These are phyloP conservation scores for Dolichomitus sp. DNA, from an alignment of 2,888 invertebrate species.

Conservation along the genomic window DNA sequence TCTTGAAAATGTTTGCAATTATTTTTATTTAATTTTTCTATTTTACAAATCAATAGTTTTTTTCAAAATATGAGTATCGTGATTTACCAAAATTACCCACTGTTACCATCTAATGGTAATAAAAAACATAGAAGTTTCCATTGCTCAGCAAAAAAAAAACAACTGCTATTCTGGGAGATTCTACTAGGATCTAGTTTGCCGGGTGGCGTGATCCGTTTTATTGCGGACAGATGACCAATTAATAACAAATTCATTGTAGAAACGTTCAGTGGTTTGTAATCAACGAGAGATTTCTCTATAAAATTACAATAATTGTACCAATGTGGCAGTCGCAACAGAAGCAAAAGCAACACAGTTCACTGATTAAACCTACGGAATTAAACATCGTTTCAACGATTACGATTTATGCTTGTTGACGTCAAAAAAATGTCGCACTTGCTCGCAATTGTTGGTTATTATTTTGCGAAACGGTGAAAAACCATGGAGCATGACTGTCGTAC, in stretches of 20 bases:
- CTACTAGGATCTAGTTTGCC: not conserved
- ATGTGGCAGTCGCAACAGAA: not conserved
- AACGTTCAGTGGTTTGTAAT: not conserved
- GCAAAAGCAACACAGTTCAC: not conserved
- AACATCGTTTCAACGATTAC: not conserved
- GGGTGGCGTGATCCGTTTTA: not conserved
- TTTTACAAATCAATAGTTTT: too few relatives aligned
- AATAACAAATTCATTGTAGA: not conserved
- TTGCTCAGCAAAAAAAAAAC: not conserved
- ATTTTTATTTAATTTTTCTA: too few relatives aligned
- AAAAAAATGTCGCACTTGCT: constrained; percentile 13
- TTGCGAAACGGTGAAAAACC: not conserved
- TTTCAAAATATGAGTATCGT: not conserved
- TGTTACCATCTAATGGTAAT: not conserved
- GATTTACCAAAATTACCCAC: not conserved
- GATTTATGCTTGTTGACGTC: not conserved
- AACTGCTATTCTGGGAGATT: not conserved
- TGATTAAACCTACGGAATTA: not conserved
- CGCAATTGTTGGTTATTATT: constrained; percentile 20
- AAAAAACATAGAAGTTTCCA: not conserved
- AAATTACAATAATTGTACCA: not conserved
- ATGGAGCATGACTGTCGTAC: constrained; percentile 18
- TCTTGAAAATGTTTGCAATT: too few relatives aligned
- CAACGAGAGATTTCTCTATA: not conserved
- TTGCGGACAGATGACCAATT: not conserved